Evolutionary conservation across 2,113 vertebrate genomes (phyloP).

Genomic region (Syngnathoides biaculeatus): DNA sequence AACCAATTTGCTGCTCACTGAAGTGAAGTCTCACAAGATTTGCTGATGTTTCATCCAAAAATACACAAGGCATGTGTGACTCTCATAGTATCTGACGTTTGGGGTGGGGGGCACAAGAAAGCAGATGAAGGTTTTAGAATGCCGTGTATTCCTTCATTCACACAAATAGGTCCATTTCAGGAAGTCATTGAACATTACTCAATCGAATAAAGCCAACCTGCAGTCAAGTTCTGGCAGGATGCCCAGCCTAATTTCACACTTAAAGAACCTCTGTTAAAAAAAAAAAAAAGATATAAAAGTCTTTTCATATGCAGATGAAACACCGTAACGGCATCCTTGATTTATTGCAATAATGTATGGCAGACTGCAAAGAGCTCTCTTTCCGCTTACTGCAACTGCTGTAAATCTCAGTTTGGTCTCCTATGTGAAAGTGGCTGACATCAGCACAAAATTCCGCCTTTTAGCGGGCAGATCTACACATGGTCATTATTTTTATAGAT

Average conservation of each 20-base stretch:
- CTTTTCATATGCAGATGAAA: slow-evolving; percentile 15
- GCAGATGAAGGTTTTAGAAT: slow-evolving; percentile 18
- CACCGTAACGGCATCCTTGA: slow-evolving; percentile 17
- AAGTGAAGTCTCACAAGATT: neutral
- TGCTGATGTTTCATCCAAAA: slow-evolving; percentile 50
- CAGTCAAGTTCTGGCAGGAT: slow-evolving; percentile 30
- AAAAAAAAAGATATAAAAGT: slow-evolving; percentile 27
- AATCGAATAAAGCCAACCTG: slow-evolving; percentile 31
- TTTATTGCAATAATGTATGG: slow-evolving; percentile 27
- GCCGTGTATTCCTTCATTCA: slow-evolving; percentile 3
- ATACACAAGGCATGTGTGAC: slow-evolving; percentile 46
- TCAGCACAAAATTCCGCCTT: slow-evolving; percentile 34
- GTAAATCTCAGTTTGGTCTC: slow-evolving; percentile 34
- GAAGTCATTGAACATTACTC: slow-evolving; percentile 30
- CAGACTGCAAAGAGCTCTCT: slow-evolving; percentile 28
- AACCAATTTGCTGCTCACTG: slow-evolving; percentile 3
- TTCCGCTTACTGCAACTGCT: slow-evolving; percentile 7
- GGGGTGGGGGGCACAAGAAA: slow-evolving; percentile 11
- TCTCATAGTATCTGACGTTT: slow-evolving; percentile 32
- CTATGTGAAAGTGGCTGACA: slow-evolving; percentile 36
- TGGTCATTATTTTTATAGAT: neutral
- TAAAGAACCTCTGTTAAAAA: slow-evolving; percentile 1
- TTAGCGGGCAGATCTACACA: slow-evolving; percentile 40
- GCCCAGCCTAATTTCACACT: slow-evolving; percentile 14
- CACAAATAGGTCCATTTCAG: slow-evolving; percentile 7